A percentile compares a stretch with the other conserved stretches of the same genome.
phyloP scores from a whole-genome alignment of 2,797 vertebrate species.

The Etheostoma nigrum region DNA sequence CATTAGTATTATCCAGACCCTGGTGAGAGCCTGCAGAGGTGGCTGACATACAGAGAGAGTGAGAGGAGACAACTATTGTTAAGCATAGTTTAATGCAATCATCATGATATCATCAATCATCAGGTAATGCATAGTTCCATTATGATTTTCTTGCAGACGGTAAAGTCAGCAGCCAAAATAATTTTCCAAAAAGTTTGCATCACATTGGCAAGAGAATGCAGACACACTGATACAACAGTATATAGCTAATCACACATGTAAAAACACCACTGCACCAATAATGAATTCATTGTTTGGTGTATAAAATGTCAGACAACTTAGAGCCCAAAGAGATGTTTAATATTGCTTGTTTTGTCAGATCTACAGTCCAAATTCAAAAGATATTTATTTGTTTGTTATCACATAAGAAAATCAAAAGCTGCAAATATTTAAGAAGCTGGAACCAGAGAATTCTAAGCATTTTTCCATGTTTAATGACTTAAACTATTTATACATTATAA shows the following conservation, averaged over 20 bases:
- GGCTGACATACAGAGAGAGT: constrained; percentile 83
- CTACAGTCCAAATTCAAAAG: background rate
- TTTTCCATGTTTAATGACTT: background rate
- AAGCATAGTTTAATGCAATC: background rate
- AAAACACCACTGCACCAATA: background rate
- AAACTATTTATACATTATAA: background rate
- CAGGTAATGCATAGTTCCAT: constrained; percentile 20
- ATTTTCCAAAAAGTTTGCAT: constrained; percentile 37
- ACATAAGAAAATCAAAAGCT: background rate
- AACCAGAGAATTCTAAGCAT: background rate
- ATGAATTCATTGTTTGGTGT: background rate
- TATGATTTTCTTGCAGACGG: constrained; percentile 43
- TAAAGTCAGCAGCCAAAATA: constrained; percentile 47
- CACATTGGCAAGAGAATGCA: constrained; percentile 38
- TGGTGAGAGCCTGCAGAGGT: constrained; percentile 94
- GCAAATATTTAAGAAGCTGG: background rate
- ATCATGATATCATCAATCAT: background rate
- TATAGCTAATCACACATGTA: constrained; percentile 21
- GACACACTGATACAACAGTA: background rate
- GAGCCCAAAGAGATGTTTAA: background rate
- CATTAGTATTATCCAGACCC: constrained; percentile 94
- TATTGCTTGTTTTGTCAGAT: background rate
- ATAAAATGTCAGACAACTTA: background rate
- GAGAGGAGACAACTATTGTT: constrained; percentile 19
- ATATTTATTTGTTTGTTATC: background rate